These are phyloP conservation scores for Bombyx mandarina DNA, from an alignment of 1,140 invertebrate genomes.

Conservation along the genomic window DNA sequence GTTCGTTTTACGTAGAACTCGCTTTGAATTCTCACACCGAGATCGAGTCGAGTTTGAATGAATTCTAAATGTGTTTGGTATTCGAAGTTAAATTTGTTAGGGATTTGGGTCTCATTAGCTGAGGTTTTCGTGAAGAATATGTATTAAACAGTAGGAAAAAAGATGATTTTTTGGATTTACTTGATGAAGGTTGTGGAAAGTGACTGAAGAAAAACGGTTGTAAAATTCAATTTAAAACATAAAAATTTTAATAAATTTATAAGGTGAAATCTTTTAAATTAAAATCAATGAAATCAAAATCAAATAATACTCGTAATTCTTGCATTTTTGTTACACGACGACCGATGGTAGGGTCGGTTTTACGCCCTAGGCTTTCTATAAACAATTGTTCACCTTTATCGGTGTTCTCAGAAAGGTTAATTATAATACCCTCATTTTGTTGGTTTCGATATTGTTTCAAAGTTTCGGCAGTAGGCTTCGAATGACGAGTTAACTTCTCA, in stretches of 20 bases:
- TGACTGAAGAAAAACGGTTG: too few relatives aligned
- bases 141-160: too few relatives aligned
- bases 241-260: neutral
- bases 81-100: too few relatives aligned
- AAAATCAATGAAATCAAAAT: neutral
- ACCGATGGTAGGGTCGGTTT: slow-evolving; percentile 15
- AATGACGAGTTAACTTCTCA: slow-evolving; percentile 14
- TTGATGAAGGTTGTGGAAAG: too few relatives aligned
- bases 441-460: slow-evolving; percentile 25
- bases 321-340: too few relatives aligned
- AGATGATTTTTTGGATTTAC: too few relatives aligned
- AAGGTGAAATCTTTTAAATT: neutral
- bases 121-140: too few relatives aligned
- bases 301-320: slow-evolving; percentile 1
- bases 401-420: slow-evolving; percentile 18
- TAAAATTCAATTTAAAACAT: neutral
- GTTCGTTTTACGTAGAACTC: too few relatives aligned
- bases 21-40: too few relatives aligned
- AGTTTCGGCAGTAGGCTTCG: slow-evolving; percentile 18
- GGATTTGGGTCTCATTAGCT: too few relatives aligned
- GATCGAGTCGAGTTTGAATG: too few relatives aligned
- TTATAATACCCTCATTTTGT: slow-evolving; percentile 26
- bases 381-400: slow-evolving; percentile 29
- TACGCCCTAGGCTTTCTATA: slow-evolving; percentile 18
- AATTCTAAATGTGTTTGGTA: too few relatives aligned